Conservation (phyloP, 2,888 invertebrate genomes). For the Conomelus anceps region DNA sequence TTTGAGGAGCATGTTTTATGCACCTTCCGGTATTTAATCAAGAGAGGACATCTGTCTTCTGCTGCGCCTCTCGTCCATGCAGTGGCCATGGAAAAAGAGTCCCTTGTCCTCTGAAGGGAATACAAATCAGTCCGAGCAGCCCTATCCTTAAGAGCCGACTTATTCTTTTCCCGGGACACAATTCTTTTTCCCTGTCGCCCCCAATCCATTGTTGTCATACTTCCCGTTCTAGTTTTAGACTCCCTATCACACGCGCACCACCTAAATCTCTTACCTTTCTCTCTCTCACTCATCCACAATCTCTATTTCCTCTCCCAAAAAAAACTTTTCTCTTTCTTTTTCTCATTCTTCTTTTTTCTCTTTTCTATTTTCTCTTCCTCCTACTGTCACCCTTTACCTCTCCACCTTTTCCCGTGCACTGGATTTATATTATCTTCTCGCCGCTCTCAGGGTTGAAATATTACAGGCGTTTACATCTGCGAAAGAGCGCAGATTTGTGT, state of each 20-base stretch:
- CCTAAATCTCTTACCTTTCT: neutral
- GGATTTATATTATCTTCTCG: neutral
- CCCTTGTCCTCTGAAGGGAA: neutral
- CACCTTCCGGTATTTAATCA: neutral
- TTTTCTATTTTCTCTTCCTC: neutral
- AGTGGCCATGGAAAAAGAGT: neutral
- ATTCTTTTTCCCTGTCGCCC: neutral
- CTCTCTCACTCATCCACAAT: neutral
- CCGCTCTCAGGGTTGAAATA: neutral
- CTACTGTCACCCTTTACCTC: no score
- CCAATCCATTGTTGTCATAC: neutral
- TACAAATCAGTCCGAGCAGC: neutral
- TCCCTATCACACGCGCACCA: neutral
- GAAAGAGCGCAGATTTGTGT: neutral
- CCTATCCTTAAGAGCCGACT: neutral
- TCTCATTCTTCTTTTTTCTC: neutral
- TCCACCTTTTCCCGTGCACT: neutral
- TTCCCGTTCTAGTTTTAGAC: neutral
- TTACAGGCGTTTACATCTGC: neutral
- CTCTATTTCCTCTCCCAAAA: neutral
- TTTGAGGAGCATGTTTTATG: neutral
- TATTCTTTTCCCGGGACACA: neutral
- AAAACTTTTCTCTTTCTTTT: no score
- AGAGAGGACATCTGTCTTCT: neutral
- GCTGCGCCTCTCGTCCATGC: neutral